Evolutionary conservation across 23 tunicate genomes (phyloP).

Genomic region (Trididemnum nubilum): DNA sequence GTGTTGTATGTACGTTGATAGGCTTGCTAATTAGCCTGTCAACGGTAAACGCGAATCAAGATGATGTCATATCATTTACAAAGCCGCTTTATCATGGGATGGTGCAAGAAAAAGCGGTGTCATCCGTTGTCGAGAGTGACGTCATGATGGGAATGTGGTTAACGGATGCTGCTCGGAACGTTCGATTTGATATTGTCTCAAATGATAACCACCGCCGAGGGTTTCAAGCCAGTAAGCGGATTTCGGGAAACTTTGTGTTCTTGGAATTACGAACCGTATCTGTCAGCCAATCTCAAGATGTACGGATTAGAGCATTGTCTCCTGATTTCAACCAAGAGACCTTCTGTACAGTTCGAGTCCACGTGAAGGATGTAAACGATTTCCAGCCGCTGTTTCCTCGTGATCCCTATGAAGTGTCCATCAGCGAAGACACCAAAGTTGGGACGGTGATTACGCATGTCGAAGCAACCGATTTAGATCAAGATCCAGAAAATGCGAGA

Average conservation of each 20-base stretch:
- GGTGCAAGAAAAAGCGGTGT: slow-evolving; percentile 29
- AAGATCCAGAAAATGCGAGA: slow-evolving; percentile 42
- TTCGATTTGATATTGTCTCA: slow-evolving; percentile 5
- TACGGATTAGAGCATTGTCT: slow-evolving; percentile 51
- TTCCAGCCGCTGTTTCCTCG: slow-evolving; percentile 60
- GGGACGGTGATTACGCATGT: slow-evolving; percentile 49
- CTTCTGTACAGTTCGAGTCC: slow-evolving; percentile 44
- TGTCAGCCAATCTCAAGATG: slow-evolving; percentile 14
- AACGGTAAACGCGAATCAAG: not conserved
- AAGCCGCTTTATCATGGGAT: slow-evolving; percentile 23
- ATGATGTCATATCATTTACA: slow-evolving; percentile 12
- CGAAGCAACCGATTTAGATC: slow-evolving; percentile 63
- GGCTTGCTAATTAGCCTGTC: not conserved
- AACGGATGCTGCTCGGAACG: not conserved
- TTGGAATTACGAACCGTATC: slow-evolving; percentile 34
- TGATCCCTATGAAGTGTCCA: slow-evolving; percentile 34
- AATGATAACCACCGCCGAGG: not conserved
- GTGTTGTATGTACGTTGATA: not conserved
- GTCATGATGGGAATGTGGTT: slow-evolving; percentile 44
- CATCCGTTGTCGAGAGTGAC: slow-evolving; percentile 12
- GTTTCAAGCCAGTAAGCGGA: slow-evolving; percentile 22
- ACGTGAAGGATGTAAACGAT: slow-evolving; percentile 49
- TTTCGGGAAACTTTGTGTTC: slow-evolving; percentile 54
- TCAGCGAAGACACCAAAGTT: slow-evolving; percentile 46
- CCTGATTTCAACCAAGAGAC: slow-evolving; percentile 37